Conservation (phyloP, 2,113 vertebrate genomes). For the Toxostoma redivivum region DNA sequence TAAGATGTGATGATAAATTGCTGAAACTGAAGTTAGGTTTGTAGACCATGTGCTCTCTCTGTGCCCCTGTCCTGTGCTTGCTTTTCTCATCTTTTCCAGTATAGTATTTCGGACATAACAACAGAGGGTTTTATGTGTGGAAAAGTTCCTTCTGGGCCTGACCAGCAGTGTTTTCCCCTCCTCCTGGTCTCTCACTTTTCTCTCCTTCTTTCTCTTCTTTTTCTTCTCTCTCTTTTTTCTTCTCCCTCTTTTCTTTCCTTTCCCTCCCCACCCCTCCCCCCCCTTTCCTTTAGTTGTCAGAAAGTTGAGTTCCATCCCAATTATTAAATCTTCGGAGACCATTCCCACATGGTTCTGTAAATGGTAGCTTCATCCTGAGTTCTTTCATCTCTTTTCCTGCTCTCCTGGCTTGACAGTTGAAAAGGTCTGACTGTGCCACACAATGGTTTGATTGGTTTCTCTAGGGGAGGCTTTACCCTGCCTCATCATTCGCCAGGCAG, state of each 20-base stretch:
- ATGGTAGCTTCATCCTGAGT: conserved; percentile 92
- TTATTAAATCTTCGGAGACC: conserved; percentile 89
- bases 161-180: neutral
- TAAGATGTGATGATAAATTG: neutral
- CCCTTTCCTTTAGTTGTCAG: conserved; percentile 66
- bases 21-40: neutral
- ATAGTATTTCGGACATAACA: neutral
- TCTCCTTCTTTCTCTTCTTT: neutral
- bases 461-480: conserved; percentile 88
- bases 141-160: conserved; percentile 45
- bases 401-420: conserved; percentile 96
- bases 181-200: neutral
- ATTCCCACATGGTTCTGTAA: conserved; percentile 96
- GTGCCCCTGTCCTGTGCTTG: neutral
- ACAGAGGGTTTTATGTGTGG: conserved; percentile 21
- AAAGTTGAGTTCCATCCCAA: conserved; percentile 88
- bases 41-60: accelerated
- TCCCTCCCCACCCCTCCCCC: accelerated
- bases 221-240: neutral
- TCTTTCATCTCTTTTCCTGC: conserved; percentile 93
- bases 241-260: neutral
- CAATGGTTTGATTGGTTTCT: conserved; percentile 99
- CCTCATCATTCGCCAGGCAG: conserved; percentile 97
- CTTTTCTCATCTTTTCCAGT: conserved; percentile 13
- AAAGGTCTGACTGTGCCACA: conserved; percentile 97